Evolutionary conservation across 2,888 invertebrate species (phyloP), one percentile per base, ranked within the genome.

Genomic region (Drosophila aldrichi): DNA sequence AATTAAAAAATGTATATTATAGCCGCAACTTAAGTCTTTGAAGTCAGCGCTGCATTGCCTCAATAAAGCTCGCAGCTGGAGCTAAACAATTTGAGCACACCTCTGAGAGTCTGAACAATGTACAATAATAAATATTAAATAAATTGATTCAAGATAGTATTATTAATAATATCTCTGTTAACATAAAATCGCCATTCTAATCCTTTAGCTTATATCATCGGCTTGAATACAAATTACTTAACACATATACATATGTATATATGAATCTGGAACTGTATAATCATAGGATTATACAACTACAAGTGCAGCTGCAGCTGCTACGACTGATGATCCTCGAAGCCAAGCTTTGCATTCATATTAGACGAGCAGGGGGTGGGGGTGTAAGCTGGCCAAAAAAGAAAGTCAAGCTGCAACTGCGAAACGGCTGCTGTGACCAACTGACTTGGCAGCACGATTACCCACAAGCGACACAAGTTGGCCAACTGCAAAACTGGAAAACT

Each of bases 381-480:
- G 36, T 16, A 7, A 20, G 43, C 20, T 32, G 3, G 8, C 8
- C 34, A 64, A 48, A 63, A 82, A 79, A 82, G 81, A 82, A 81
- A 81, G 81, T 82, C 80, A 36, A 55, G 57, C 63, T 62, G 46
- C 43, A 43, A 54, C 34, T 63, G 55, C 40, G 57, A 52, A 52
- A 36, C 41, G 18, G 49, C 49, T 34, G 29, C 25, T 62, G 34
- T 65, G 77, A 59, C 75, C 81, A 81, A 81, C 70, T 82, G 79
- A 76, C 81, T 81, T 54, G 68, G 61, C 81, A 82, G 70, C 83
- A 76, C 71, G 83, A 79, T 81, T 83, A 81, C 83, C 73, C 66
- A 82, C 72, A 41, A 52, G 40, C 58, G 34, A 40, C 69, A n/a
- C n/a, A n/a, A 75, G 66, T 79, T 81, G 69, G 79, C 81, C 70